Base-by-base conservation (phyloP, 1,140 invertebrate species). In the Mycetomoellerius zeteki region DNA sequence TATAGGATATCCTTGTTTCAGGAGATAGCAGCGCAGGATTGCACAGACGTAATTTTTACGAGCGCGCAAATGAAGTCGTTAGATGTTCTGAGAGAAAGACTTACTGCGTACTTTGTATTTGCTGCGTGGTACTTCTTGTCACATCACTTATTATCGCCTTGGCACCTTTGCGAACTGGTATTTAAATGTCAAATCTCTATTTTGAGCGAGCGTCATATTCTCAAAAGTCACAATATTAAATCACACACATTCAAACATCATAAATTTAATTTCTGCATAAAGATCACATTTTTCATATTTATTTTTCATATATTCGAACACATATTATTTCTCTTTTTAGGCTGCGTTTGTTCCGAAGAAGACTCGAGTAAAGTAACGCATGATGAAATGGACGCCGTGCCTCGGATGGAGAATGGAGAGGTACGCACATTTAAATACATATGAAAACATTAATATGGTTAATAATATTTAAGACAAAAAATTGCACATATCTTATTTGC, bases 61-160 rank as follows among this genome's bases (percentile, higher is more conserved):
- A 97, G 94, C 96, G 97, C 95, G 89, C 77, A 19, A 97, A 97
- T 94, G 96, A 97, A 64, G 97, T 98, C 76, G 97, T 98, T 8
- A 97, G 98, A 3, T 99, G 98, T 95, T 98, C 98, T 14, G 97
- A 98, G 92, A 97, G 98, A 86, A 96, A 97, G 88, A 98, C 98
- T 33, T 96, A 98, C 10, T 97, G 97, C 92, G 97, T 99, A 85
- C 97, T 98, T 43, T 75, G 69, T 52, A 97, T 97, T 14, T 84
- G 94, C 97, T 43, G 97, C 98, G 33, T 98, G 3, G 96, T 97
- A 52, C 96, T 99, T 87, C 97, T 99, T 91, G 96, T 97, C 72
- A 97, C 98, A 89, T 98, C 98, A 67, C 95, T 99, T 85, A 97
- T 99, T 86, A 98, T 99, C 87, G 98, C 98, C 67, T 99, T 99